Evolutionary conservation across 2,888 invertebrate species (phyloP).

Genomic region (Dromius quadrimaculatus): DNA sequence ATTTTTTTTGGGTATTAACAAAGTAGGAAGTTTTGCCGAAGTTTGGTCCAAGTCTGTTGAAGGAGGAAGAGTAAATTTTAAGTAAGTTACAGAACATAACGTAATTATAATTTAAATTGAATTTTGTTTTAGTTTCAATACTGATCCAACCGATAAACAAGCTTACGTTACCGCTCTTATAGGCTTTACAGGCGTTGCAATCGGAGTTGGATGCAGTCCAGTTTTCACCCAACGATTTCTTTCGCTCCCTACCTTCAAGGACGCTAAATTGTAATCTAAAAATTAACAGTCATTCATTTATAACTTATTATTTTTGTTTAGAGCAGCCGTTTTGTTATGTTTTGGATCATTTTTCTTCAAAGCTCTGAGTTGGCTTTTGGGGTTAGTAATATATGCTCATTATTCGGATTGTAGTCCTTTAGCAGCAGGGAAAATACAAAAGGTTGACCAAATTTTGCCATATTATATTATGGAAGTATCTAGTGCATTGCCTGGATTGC

Average conservation of each 20-base stretch:
- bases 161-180: constrained; percentile 72
- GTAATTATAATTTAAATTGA: no score
- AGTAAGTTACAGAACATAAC: no score
- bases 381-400: constrained; percentile 60
- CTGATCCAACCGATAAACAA: constrained; percentile 71
- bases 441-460: constrained; percentile 63
- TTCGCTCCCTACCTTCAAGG: constrained; percentile 69
- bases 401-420: constrained; percentile 61
- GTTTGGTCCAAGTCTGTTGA: constrained; percentile 59
- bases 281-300: not conserved
- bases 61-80: constrained; percentile 61
- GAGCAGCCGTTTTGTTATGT: constrained; percentile 53
- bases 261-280: constrained; percentile 67
- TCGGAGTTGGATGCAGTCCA: constrained; percentile 71
- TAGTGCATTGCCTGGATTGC: constrained; percentile 66
- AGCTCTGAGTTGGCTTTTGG: constrained; percentile 57
- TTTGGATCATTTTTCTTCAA: constrained; percentile 56
- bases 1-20: constrained; percentile 61
- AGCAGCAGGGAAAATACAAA: constrained; percentile 53
- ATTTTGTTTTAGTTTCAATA: constrained; percentile 72
- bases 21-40: constrained; percentile 63
- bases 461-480: constrained; percentile 70
- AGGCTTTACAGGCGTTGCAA: constrained; percentile 67
- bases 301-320: constrained; percentile 27
- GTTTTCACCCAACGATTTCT: constrained; percentile 72